Evolutionary conservation across 2,797 vertebrate genomes (phyloP).

Genomic region (Decapterus maruadsi): DNA sequence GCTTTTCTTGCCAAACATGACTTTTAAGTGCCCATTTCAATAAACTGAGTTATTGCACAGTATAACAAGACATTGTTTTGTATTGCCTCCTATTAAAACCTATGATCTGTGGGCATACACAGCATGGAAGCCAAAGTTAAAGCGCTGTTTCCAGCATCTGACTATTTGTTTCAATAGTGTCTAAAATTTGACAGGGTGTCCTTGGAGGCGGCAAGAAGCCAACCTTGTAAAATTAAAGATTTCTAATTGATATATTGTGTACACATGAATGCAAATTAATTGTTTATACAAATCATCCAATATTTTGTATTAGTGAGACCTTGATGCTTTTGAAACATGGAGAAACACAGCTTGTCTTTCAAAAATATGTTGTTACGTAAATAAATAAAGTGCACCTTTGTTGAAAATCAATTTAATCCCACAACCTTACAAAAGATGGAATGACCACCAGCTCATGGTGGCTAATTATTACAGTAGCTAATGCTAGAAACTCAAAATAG

Average conservation of each 20-base stretch:
- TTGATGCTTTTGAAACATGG: background rate
- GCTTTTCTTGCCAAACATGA: slow-evolving; percentile 9
- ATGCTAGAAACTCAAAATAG: background rate
- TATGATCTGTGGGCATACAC: background rate
- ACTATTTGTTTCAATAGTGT: background rate
- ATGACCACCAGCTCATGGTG: background rate
- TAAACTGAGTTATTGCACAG: background rate
- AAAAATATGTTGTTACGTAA: background rate
- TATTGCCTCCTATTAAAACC: background rate
- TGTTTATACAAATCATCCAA: too few species aligned
- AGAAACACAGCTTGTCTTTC: background rate
- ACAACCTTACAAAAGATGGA: too few species aligned
- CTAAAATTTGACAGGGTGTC: background rate
- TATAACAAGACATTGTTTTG: background rate
- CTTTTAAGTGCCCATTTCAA: slow-evolving; percentile 9
- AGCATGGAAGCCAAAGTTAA: background rate
- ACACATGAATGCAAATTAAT: background rate
- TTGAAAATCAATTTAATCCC: too few species aligned
- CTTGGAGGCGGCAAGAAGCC: background rate
- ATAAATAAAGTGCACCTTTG: too few species aligned
- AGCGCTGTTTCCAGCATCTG: background rate
- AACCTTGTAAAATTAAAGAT: too few species aligned
- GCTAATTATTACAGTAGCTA: background rate
- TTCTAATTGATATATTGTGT: background rate
- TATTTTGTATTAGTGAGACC: background rate